A percentile compares a stretch with the other conserved stretches of the same genome.
Evolutionary conservation across 2,797 vertebrate genomes (phyloP).

Genomic region (Cheracebus regulus): DNA sequence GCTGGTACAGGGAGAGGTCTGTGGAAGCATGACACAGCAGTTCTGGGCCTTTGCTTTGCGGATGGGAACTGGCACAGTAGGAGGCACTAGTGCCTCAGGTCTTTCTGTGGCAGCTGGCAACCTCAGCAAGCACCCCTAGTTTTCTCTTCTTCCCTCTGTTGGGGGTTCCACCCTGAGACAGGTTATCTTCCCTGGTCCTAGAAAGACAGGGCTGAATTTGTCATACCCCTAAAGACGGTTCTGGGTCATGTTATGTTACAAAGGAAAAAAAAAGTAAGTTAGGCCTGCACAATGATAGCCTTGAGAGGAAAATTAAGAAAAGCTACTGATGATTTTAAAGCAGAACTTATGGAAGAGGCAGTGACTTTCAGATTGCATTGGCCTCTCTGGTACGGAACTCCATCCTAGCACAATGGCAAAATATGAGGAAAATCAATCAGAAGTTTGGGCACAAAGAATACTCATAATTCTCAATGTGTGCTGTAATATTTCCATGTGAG

Average conservation of each 20-base stretch:
- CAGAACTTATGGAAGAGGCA: not conserved
- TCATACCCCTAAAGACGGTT: not conserved
- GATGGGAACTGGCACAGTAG: not conserved
- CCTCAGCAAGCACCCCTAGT: not conserved
- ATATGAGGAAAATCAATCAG: not conserved
- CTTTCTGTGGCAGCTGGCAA: not conserved
- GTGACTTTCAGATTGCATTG: not conserved
- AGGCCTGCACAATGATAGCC: not conserved
- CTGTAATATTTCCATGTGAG: not conserved
- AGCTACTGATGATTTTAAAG: not conserved
- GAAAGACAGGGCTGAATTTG: not conserved
- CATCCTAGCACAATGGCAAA: not conserved
- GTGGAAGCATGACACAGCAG: not conserved
- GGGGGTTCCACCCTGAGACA: not conserved
- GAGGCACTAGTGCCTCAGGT: not conserved
- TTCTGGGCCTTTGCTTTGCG: not conserved
- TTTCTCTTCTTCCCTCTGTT: not conserved
- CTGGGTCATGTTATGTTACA: not conserved
- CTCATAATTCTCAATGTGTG: not conserved
- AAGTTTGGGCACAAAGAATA: not conserved
- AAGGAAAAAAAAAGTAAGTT: not conserved
- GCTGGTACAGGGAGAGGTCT: fast-evolving
- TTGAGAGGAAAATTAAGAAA: not conserved
- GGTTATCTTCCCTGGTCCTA: not conserved
- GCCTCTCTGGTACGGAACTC: not conserved